Percentiles rank a stretch among this genome's conserved stretches.
These are phyloP conservation scores for Cygnus olor DNA, from an alignment of 2,797 vertebrate species.

Conservation along the genomic window DNA sequence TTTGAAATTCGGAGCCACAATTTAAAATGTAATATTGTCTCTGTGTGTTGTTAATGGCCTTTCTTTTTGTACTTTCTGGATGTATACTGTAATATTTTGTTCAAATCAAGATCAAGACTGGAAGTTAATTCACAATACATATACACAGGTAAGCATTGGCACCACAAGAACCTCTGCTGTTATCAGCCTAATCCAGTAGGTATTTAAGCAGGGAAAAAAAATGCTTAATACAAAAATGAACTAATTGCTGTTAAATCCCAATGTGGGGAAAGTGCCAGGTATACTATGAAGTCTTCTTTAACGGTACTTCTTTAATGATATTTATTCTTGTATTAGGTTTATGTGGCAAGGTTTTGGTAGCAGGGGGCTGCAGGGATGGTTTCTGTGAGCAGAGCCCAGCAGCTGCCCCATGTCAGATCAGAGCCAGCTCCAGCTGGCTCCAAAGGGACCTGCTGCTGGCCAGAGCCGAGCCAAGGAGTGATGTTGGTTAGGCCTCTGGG, in stretches of 20 bases:
- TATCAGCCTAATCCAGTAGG: neutral
- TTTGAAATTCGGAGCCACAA: neutral
- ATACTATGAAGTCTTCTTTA: neutral
- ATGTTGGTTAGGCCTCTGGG: too few species aligned
- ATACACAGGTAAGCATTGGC: neutral
- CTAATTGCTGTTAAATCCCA: neutral
- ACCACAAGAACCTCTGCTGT: neutral
- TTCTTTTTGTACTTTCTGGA: neutral
- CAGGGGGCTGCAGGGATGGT: too few species aligned
- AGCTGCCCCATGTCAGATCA: too few species aligned
- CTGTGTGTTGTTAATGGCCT: neutral
- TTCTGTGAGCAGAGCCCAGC: too few species aligned
- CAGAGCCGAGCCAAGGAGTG: too few species aligned
- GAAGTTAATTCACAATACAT: neutral
- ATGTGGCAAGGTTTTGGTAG: too few species aligned
- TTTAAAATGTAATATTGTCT: neutral
- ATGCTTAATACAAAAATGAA: neutral
- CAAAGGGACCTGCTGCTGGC: too few species aligned
- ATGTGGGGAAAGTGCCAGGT: neutral
- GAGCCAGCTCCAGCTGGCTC: too few species aligned
- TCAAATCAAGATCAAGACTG: slow-evolving; percentile 1
- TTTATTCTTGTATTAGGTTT: neutral
- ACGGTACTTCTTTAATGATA: neutral
- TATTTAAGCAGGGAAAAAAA: neutral
- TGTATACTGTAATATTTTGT: neutral